phyloP scores from a whole-genome alignment of 1,140 invertebrate genomes.

The Rhyzopertha dominica region DNA sequence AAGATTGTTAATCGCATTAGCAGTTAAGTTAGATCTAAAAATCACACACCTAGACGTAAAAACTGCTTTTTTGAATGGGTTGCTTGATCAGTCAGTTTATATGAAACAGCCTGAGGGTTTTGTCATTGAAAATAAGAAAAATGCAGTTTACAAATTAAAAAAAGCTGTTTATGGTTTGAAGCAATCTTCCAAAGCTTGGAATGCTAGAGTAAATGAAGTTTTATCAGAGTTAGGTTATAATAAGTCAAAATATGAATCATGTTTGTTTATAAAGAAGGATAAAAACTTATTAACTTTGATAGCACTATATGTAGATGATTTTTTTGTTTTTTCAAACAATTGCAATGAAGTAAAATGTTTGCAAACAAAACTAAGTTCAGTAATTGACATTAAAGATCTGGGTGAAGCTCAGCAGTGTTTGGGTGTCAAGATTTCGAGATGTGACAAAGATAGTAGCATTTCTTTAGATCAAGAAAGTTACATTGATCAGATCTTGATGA shows the following conservation, averaged over 20 bases:
- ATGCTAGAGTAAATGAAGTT: slow-evolving; percentile 20
- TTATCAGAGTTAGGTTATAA: slow-evolving; percentile 29
- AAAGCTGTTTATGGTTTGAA: slow-evolving; percentile 39
- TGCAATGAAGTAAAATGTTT: slow-evolving; percentile 17
- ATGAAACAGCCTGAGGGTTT: slow-evolving; percentile 33
- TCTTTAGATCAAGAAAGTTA: slow-evolving; percentile 22
- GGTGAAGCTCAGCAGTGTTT: slow-evolving; percentile 24
- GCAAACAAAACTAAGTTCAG: slow-evolving; percentile 19
- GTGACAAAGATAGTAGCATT: slow-evolving; percentile 9
- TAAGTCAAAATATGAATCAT: slow-evolving; percentile 37
- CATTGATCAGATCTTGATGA: slow-evolving; percentile 22
- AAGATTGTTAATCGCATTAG: slow-evolving; percentile 28
- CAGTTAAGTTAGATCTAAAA: slow-evolving; percentile 28
- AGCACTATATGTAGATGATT: slow-evolving; percentile 42
- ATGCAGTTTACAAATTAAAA: slow-evolving; percentile 22
- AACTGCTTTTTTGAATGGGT: slow-evolving; percentile 43
- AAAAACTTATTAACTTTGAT: slow-evolving; percentile 26
- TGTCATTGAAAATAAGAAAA: slow-evolving; percentile 16
- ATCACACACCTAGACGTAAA: slow-evolving; percentile 38
- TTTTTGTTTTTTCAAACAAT: slow-evolving; percentile 38
- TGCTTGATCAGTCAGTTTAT: slow-evolving; percentile 39
- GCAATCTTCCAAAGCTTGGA: slow-evolving; percentile 27
- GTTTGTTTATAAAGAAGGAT: slow-evolving; percentile 34
- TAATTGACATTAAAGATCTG: slow-evolving; percentile 33
- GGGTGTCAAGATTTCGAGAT: slow-evolving; percentile 19